Evolutionary conservation across 2,888 invertebrate species (phyloP), one percentile per base, ranked within the genome.

Genomic region (Silvanus unidentatus): DNA sequence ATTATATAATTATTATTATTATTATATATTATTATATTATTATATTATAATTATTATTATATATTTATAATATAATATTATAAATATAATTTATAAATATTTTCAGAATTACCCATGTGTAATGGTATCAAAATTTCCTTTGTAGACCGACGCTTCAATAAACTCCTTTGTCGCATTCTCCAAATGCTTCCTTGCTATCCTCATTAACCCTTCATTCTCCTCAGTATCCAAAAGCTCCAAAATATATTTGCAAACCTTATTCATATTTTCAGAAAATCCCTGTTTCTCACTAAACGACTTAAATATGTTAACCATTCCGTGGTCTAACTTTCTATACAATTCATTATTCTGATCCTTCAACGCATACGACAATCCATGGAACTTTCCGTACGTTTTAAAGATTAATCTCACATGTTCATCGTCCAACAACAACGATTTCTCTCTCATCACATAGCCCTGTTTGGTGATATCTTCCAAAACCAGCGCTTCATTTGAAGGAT

Each of bases 341-440:
- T 40, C 30, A 5, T 43, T 42, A 42, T 43, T 44, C 40, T 48
- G 39, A 6, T 44, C 29, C 11, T 30, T 32, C 6, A 48, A 29
- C 1, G 48, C 50, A 6, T 48, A 36, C 2, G 45, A 45, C 15
- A 50, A 42, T 9, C 42, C 50, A 22, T 50, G 50, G 10, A 35
- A 44, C n/a, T 39, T 13, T 1, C 50, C 50, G 36, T 50, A 50
- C 13, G 38, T 3, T 8, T 15, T 29, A 12, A 48, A 42, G 1
- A 50, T 45, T 10, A 16, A 16, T n/a, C 5, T n/a, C 4, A n/a
- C 16, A 37, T 37, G 37, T 16, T 37, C 37, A 3, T 13, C 15
- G n/a, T 37, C 16, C n/a, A 37, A 15, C n/a, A 16, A 15, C 3
- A 4, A 14, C 15, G 4, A 6, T 37, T 12, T 13, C 13, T 16